Conservation (phyloP, 1,140 invertebrate genomes). For the Eriosoma lanigerum region DNA sequence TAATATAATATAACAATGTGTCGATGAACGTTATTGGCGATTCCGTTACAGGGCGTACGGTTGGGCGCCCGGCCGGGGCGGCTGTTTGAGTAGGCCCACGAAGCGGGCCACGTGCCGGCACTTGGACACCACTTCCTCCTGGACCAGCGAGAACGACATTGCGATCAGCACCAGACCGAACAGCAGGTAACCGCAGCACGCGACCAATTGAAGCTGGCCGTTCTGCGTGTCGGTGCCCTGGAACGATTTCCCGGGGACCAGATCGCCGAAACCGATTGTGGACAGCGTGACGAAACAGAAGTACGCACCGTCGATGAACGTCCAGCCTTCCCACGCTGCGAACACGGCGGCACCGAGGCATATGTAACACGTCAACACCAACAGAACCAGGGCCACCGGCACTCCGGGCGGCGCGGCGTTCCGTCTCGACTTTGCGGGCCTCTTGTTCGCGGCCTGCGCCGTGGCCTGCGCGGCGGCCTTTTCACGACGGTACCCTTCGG, state of each 20-base stretch:
- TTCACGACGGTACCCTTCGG: conserved; percentile 55
- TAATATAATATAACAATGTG: too few relatives aligned
- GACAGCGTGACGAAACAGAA: conserved; percentile 86
- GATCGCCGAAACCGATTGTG: conserved; percentile 84
- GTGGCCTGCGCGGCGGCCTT: not conserved
- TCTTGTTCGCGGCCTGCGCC: conserved; percentile 29
- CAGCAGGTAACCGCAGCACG: conserved; percentile 82
- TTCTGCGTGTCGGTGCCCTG: conserved; percentile 62
- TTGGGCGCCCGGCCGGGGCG: conserved; percentile 58
- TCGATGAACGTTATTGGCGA: conserved; percentile 17
- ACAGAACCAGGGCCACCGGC: conserved; percentile 71
- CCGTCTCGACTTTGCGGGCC: conserved; percentile 56
- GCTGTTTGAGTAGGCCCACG: conserved; percentile 63
- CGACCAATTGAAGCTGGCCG: conserved; percentile 66
- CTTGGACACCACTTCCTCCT: conserved; percentile 81
- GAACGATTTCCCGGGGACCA: conserved; percentile 68
- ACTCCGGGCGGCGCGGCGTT: conserved; percentile 62
- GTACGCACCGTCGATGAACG: conserved; percentile 79
- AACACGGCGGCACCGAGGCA: conserved; percentile 72
- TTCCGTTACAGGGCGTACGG: not conserved
- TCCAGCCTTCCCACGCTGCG: conserved; percentile 74
- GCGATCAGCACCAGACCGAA: conserved; percentile 86
- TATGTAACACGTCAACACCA: conserved; percentile 71
- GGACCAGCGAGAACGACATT: conserved; percentile 89
- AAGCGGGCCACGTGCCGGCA: conserved; percentile 69